phyloP scores from a whole-genome alignment of 2,888 invertebrate species.

The Tetragnatha montana region DNA sequence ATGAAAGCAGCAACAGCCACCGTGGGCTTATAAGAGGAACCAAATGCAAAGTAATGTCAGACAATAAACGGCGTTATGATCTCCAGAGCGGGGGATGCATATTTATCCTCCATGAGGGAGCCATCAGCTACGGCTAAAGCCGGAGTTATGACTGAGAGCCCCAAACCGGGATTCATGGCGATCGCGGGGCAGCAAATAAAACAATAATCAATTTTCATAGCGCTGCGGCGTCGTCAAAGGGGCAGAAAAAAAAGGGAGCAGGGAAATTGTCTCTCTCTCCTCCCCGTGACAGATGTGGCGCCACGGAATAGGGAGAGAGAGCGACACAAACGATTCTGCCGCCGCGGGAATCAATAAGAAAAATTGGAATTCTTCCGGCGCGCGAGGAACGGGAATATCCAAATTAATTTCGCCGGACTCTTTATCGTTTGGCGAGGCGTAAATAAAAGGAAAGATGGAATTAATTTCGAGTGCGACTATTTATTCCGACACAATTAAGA shows the following conservation, averaged over 20 bases:
- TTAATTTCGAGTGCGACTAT: neutral
- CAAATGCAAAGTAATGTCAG: too few species aligned
- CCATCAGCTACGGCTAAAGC: neutral
- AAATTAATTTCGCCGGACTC: neutral
- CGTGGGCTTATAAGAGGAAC: too few species aligned
- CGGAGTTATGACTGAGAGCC: neutral
- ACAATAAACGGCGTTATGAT: too few species aligned
- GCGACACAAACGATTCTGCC: neutral
- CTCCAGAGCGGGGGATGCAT: neutral
- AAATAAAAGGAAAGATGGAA: neutral
- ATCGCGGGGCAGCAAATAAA: constrained; percentile 1
- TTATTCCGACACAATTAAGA: neutral
- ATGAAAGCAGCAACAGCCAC: too few species aligned
- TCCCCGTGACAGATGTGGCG: constrained; percentile 56
- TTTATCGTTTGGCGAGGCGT: neutral
- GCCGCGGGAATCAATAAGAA: constrained; percentile 10
- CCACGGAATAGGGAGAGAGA: constrained; percentile 24
- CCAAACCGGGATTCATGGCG: neutral
- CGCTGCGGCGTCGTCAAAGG: neutral
- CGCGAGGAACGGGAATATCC: neutral
- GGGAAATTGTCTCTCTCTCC: constrained; percentile 3
- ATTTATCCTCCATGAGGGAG: neutral
- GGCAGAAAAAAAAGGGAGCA: neutral
- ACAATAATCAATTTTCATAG: constrained; percentile 36
- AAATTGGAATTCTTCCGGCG: constrained; percentile 26